Conservation (phyloP, 2,797 vertebrate species). For the Garrulus glandarius region DNA sequence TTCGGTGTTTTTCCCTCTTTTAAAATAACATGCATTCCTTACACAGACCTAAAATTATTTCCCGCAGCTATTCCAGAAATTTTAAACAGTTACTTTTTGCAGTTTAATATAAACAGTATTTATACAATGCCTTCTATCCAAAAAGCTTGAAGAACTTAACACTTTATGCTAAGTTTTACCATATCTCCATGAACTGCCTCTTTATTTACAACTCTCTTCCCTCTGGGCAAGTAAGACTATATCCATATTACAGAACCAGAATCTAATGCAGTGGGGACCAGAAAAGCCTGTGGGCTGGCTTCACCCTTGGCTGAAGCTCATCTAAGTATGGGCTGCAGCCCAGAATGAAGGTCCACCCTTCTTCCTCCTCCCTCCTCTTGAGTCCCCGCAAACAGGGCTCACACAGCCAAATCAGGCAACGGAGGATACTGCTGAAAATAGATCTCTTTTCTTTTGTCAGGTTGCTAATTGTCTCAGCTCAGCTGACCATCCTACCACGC, state of each 20-base stretch:
- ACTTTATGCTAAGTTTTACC: background rate
- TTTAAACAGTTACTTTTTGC: background rate
- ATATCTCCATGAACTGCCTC: background rate
- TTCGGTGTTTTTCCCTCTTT: background rate
- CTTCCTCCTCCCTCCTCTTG: background rate
- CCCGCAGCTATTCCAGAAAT: constrained; percentile 33
- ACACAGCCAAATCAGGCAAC: background rate
- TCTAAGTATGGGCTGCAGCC: background rate
- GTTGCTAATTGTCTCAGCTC: background rate
- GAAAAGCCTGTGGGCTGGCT: background rate
- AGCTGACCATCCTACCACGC: background rate
- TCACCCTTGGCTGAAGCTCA: constrained; percentile 17
- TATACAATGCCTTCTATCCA: background rate
- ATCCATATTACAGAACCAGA: background rate
- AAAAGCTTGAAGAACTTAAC: constrained; percentile 30
- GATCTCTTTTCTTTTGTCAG: background rate
- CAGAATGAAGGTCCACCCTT: background rate
- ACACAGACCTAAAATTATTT: constrained; percentile 19
- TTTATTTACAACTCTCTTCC: constrained; percentile 1
- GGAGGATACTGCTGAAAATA: background rate
- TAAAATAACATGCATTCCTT: constrained; percentile 34
- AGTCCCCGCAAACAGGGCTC: background rate
- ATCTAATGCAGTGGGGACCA: background rate
- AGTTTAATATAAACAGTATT: constrained; percentile 30
- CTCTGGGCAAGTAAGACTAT: constrained; percentile 6